phyloP scores from a whole-genome alignment of 2,113 vertebrate species.

The Ia io region DNA sequence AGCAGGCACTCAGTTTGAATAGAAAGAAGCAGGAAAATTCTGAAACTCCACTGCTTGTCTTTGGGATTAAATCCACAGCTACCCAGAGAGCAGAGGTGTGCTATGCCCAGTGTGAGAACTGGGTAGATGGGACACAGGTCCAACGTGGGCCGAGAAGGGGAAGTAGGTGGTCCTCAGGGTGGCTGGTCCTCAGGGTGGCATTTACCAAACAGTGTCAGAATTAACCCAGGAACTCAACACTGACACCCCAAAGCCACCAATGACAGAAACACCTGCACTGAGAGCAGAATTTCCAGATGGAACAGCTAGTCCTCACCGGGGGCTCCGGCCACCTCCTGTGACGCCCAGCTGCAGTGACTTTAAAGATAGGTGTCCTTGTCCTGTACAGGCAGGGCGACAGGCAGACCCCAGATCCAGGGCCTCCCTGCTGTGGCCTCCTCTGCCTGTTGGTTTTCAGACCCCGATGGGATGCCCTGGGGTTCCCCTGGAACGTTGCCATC shows the following conservation, averaged over 20 bases:
- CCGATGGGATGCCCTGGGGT: background rate
- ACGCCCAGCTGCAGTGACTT: background rate
- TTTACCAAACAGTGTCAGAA: background rate
- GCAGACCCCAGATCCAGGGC: background rate
- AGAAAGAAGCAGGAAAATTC: background rate
- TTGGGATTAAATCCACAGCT: background rate
- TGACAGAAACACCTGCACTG: fast-evolving
- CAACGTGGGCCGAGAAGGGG: fast-evolving
- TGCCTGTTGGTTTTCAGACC: background rate
- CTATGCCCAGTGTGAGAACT: background rate
- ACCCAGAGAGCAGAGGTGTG: background rate
- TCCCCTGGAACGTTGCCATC: background rate
- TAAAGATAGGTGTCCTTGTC: background rate
- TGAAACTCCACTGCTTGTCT: background rate
- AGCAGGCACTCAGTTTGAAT: background rate
- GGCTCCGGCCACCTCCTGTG: background rate
- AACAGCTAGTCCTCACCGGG: fast-evolving
- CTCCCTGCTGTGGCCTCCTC: background rate
- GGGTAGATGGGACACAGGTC: too few species aligned
- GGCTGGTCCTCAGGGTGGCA: background rate
- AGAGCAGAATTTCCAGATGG: background rate
- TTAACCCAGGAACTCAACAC: background rate
- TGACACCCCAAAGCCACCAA: background rate
- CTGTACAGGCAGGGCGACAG: background rate
- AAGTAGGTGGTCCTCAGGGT: background rate